A percentile compares a stretch with the other conserved stretches of the same genome.
phyloP scores from a whole-genome alignment of 2,888 invertebrate genomes.

The Leptopilina drosophilae region DNA sequence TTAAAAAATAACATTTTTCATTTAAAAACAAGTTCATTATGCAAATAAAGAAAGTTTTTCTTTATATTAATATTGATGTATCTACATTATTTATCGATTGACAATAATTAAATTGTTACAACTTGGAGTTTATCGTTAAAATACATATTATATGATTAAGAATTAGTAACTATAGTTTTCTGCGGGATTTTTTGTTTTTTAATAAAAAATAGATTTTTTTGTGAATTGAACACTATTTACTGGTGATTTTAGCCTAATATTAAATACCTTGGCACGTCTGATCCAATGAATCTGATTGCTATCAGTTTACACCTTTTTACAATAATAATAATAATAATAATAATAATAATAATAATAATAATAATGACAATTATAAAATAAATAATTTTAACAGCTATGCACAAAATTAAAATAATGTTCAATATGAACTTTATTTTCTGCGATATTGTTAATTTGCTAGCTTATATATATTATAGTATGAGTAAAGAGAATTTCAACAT shows the following conservation, averaged over 20 bases:
- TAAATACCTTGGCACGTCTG: constrained; percentile 30
- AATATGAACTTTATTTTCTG: constrained; percentile 45
- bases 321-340: not conserved
- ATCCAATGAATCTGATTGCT: constrained; percentile 7
- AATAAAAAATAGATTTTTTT: constrained; percentile 31
- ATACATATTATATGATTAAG: constrained; percentile 5
- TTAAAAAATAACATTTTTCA: not conserved
- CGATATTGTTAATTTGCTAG: constrained; percentile 19
- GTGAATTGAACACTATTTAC: constrained; percentile 24
- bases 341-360: too few species aligned
- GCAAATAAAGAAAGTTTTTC: not conserved
- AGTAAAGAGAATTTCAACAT: not conserved
- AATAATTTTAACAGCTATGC: constrained; percentile 16
- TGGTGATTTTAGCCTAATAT: constrained; percentile 5
- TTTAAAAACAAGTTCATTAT: not conserved
- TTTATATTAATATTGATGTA: not conserved
- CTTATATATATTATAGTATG: not conserved
- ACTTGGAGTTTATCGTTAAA: not conserved
- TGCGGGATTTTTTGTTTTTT: not conserved
- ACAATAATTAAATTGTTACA: not conserved
- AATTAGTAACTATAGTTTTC: not conserved
- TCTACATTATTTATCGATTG: not conserved
- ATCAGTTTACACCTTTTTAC: constrained; percentile 13
- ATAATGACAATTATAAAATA: constrained; percentile 6
- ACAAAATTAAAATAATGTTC: constrained; percentile 40